Evolutionary conservation across 1,140 invertebrate species (phyloP).

Genomic region (Lethrus apterus): DNA sequence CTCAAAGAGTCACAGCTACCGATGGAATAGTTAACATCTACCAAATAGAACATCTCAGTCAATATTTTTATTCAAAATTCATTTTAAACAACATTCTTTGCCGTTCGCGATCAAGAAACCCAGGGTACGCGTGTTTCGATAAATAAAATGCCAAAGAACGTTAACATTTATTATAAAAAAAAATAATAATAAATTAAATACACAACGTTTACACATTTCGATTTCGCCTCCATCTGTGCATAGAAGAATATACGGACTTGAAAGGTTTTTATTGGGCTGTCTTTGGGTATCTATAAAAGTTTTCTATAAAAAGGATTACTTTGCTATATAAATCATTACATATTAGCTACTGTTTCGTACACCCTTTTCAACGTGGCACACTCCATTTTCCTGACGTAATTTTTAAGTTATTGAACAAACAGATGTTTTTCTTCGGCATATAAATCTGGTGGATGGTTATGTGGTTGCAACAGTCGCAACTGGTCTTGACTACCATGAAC

Average conservation of each 20-base stretch:
- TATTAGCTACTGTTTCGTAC: constrained; percentile 29
- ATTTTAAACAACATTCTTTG: too few relatives aligned
- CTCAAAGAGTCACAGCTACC: too few relatives aligned
- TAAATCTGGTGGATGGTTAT: constrained; percentile 33
- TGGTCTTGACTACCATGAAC: constrained; percentile 19
- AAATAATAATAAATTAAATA: not conserved
- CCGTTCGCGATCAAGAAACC: too few relatives aligned
- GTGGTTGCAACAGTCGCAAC: constrained; percentile 25
- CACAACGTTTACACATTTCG: constrained; percentile 15
- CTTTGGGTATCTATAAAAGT: constrained; percentile 28
- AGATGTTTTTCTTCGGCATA: constrained; percentile 25
- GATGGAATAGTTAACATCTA: too few relatives aligned
- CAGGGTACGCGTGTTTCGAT: too few relatives aligned
- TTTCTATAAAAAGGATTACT: too few relatives aligned
- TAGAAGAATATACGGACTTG: constrained; percentile 26
- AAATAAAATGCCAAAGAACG: too few relatives aligned
- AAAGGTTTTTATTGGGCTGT: constrained; percentile 27
- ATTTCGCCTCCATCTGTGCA: constrained; percentile 26
- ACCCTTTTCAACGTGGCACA: constrained; percentile 28
- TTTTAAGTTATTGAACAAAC: constrained; percentile 26
- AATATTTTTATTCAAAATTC: too few relatives aligned
- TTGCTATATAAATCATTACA: too few relatives aligned
- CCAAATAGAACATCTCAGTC: too few relatives aligned
- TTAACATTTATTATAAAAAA: too few relatives aligned
- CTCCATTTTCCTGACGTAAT: constrained; percentile 19